These are phyloP conservation scores for Stenchaetothrips biformis DNA, from an alignment of 2,888 invertebrate genomes.

Conservation along the genomic window DNA sequence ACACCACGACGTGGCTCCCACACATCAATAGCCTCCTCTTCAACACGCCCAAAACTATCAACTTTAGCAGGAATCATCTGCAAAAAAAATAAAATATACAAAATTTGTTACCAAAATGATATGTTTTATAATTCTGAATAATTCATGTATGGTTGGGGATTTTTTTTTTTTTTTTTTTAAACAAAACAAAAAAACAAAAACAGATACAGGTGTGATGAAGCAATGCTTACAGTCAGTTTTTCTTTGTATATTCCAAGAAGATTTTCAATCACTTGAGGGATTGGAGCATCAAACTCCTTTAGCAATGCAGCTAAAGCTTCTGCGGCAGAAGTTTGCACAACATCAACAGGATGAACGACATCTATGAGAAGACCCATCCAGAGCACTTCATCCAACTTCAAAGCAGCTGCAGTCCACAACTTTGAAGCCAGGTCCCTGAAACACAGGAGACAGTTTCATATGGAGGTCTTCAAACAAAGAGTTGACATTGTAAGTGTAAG, in stretches of 20 bases:
- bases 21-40: conserved; percentile 78
- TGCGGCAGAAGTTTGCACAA: conserved; percentile 78
- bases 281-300: conserved; percentile 46
- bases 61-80: conserved; percentile 76
- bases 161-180: no score
- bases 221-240: conserved; percentile 58
- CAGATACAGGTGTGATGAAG: not conserved
- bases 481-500: conserved; percentile 1
- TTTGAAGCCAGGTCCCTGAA: conserved; percentile 55
- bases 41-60: conserved; percentile 87
- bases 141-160: conserved; percentile 27
- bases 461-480: not conserved
- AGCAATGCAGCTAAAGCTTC: conserved; percentile 69
- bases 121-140: conserved; percentile 10
- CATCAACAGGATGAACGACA: conserved; percentile 73
- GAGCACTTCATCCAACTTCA: conserved; percentile 50
- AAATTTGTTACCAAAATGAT: not conserved
- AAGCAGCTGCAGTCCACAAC: conserved; percentile 57
- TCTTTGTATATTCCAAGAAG: conserved; percentile 71
- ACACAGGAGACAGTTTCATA: conserved; percentile 20
- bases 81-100: conserved; percentile 33
- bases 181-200: conserved; percentile 27
- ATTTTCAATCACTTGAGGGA: conserved; percentile 36
- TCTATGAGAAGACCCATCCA: conserved; percentile 60
- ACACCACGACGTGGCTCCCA: conserved; percentile 89